These are phyloP conservation scores for Talpa occidentalis DNA, from an alignment of 2,113 vertebrate species.

Conservation along the genomic window DNA sequence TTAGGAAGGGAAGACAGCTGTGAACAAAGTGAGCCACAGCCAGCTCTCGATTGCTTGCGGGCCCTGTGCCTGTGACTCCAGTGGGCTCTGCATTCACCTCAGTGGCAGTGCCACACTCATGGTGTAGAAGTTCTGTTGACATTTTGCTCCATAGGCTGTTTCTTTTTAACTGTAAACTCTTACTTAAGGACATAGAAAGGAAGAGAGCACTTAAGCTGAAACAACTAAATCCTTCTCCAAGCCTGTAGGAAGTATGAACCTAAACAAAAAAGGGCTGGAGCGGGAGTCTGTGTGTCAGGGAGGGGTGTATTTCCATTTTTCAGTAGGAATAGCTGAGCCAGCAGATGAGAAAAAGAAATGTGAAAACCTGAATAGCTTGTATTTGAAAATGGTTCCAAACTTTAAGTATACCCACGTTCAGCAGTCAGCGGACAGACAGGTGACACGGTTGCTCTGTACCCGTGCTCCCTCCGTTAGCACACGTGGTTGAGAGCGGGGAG, in stretches of 20 bases:
- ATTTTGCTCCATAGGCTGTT: background rate
- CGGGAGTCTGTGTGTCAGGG: background rate
- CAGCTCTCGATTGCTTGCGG: background rate
- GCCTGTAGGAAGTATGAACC: background rate
- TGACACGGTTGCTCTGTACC: fast-evolving
- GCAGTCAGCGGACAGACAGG: background rate
- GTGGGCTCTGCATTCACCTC: background rate
- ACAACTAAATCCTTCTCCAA: background rate
- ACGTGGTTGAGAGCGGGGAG: background rate
- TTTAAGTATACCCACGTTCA: background rate
- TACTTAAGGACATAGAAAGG: background rate
- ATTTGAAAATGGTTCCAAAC: background rate
- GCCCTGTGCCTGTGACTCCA: background rate
- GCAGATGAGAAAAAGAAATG: background rate
- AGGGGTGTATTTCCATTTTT: background rate
- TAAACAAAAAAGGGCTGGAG: background rate
- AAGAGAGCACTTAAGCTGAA: background rate
- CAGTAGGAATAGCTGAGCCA: background rate
- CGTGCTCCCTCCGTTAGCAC: background rate
- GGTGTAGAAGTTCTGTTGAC: background rate
- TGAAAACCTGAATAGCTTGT: background rate
- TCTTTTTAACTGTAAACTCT: background rate
- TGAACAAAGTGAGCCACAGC: background rate
- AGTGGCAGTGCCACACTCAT: background rate
- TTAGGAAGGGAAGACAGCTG: background rate